These are phyloP conservation scores for Lampris incognitus DNA, from an alignment of 2,113 vertebrate genomes.

Conservation along the genomic window DNA sequence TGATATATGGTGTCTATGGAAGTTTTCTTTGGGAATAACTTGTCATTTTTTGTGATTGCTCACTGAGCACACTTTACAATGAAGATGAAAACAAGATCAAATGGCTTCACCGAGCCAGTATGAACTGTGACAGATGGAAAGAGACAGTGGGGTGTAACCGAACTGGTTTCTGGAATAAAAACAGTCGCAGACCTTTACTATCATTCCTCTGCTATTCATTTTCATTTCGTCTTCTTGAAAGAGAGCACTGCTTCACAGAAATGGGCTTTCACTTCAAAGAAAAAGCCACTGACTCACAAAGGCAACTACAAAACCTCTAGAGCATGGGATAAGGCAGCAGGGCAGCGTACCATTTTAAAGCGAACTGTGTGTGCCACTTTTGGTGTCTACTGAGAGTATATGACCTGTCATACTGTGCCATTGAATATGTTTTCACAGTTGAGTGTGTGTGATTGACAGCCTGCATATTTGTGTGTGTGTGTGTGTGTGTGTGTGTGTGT, in stretches of 20 bases:
- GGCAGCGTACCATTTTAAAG: neutral
- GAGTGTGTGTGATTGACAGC: too few species aligned
- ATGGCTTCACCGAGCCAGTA: slow-evolving; percentile 3
- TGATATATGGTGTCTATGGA: too few species aligned
- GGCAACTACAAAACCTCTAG: neutral
- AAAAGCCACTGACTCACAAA: slow-evolving; percentile 15
- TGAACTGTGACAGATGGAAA: slow-evolving; percentile 15
- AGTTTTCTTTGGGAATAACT: too few species aligned
- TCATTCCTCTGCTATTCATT: slow-evolving; percentile 34
- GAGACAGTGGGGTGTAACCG: slow-evolving; percentile 3
- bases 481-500: slow-evolving; percentile 8
- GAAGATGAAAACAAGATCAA: slow-evolving; percentile 6
- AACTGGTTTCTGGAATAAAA: slow-evolving; percentile 21
- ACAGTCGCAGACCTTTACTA: slow-evolving; percentile 25
- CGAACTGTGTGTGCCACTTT: neutral
- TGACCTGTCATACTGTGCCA: neutral
- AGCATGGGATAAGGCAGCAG: neutral
- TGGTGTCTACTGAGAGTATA: neutral
- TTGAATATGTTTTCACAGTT: neutral
- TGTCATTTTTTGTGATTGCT: too few species aligned
- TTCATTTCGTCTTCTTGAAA: slow-evolving; percentile 43
- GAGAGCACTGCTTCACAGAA: slow-evolving; percentile 5
- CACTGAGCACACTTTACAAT: neutral
- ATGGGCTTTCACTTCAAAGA: slow-evolving; percentile 10
- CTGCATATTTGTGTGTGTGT: neutral